Evolutionary conservation across 2,888 invertebrate species (phyloP).

Genomic region (Eledona agricola): DNA sequence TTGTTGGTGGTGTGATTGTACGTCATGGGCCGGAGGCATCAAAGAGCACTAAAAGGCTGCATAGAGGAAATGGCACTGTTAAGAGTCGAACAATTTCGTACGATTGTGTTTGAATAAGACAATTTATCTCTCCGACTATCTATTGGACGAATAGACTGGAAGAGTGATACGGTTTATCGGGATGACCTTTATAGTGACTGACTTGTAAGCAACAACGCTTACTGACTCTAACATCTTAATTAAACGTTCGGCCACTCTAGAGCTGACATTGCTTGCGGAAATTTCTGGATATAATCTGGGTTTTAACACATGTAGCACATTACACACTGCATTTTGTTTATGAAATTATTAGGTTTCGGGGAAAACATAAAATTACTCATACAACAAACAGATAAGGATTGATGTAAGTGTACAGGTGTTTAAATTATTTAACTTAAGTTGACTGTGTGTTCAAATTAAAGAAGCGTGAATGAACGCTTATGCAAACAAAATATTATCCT

Average conservation of each 20-base stretch:
- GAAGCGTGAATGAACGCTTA: too few relatives aligned
- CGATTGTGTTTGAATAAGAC: slow-evolving; percentile 34
- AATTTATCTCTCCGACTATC: too few relatives aligned
- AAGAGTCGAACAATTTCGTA: slow-evolving; percentile 32
- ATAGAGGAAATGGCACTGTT: slow-evolving; percentile 24
- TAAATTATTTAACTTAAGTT: too few relatives aligned
- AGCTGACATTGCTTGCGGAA: background rate
- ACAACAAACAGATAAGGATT: too few relatives aligned
- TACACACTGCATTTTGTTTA: too few relatives aligned
- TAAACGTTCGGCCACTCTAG: slow-evolving; percentile 14
- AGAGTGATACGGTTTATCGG: slow-evolving; percentile 42
- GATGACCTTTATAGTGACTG: slow-evolving; percentile 40
- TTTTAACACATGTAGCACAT: too few relatives aligned
- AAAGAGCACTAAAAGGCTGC: slow-evolving; percentile 32
- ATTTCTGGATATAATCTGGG: too few relatives aligned
- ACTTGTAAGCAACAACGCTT: slow-evolving; percentile 18
- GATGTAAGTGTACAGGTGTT: too few relatives aligned
- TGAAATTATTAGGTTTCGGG: too few relatives aligned
- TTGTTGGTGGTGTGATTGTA: slow-evolving; percentile 26
- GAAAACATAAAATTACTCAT: too few relatives aligned
- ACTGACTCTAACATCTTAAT: slow-evolving; percentile 21
- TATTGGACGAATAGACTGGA: slow-evolving; percentile 38
- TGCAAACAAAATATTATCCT: too few relatives aligned
- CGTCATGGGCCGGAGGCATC: slow-evolving; percentile 33
- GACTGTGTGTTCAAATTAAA: too few relatives aligned